Evolutionary conservation across 2,113 vertebrate genomes (phyloP).

Genomic region (Dasyornis broadbenti): DNA sequence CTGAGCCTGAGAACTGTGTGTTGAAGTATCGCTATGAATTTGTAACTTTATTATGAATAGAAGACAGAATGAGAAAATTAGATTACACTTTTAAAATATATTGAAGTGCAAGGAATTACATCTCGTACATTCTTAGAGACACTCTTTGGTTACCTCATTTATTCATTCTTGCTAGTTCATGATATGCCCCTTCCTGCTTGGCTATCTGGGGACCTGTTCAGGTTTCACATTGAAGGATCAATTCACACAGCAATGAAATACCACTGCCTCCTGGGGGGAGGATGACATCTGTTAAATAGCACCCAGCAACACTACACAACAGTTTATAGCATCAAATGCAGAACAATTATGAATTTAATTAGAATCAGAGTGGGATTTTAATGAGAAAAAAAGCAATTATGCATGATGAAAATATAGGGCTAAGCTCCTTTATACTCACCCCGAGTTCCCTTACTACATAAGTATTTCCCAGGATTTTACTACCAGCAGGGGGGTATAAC

Average conservation of each 20-base stretch:
- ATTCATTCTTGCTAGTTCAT: background rate
- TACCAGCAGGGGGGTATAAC: background rate
- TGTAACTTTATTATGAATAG: background rate
- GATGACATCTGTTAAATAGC: conserved; percentile 49
- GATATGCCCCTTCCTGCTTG: background rate
- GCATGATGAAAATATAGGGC: conserved; percentile 20
- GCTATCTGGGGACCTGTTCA: conserved; percentile 31
- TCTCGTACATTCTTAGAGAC: background rate
- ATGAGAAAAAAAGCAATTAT: conserved; percentile 56
- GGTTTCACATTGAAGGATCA: conserved; percentile 44
- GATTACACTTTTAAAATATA: background rate
- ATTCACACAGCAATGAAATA: conserved; percentile 48
- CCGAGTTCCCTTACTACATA: background rate
- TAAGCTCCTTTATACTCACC: background rate
- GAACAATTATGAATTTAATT: conserved; percentile 65
- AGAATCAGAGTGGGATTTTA: conserved; percentile 55
- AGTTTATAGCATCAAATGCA: conserved; percentile 46
- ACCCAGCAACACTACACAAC: conserved; percentile 18
- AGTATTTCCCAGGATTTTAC: conserved; percentile 20
- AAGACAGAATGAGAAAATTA: background rate
- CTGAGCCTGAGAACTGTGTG: background rate
- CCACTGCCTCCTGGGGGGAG: background rate
- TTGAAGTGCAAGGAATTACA: background rate
- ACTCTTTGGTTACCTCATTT: conserved; percentile 8
- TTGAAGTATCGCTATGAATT: background rate